phyloP scores from a whole-genome alignment of 2,113 vertebrate species.

The Pseudois nayaur region DNA sequence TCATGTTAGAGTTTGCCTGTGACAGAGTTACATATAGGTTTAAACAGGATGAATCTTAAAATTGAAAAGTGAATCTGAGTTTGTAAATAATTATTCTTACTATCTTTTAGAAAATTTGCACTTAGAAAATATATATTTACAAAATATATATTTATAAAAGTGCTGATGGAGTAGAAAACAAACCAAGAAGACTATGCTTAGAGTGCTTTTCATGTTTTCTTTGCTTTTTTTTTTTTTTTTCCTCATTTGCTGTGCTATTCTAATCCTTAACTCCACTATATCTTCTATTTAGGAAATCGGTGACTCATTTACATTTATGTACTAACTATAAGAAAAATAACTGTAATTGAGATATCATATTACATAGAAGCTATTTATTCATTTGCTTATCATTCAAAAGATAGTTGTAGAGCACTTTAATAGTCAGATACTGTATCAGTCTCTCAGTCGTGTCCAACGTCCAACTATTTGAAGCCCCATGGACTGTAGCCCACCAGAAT shows the following conservation, averaged over 20 bases:
- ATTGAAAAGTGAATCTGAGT: not conserved
- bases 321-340: not conserved
- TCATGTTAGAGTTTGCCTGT: not conserved
- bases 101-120: not conserved
- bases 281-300: not conserved
- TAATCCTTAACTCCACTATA: not conserved
- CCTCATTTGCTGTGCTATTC: not conserved
- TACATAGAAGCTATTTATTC: not conserved
- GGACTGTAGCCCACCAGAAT: not conserved
- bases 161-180: not conserved
- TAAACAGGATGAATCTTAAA: not conserved
- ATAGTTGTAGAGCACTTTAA: not conserved
- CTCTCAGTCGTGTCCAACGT: not conserved
- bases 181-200: not conserved
- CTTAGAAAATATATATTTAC: too few relatives aligned
- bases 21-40: not conserved
- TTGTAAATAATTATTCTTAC: not conserved
- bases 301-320: not conserved
- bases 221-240: rapidly evolving
- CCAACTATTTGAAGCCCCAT: not conserved
- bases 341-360: not conserved
- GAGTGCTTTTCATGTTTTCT: not conserved
- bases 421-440: not conserved
- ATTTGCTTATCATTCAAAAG: not conserved
- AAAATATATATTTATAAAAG: not conserved